Conservation (phyloP, 2,113 vertebrate species). For the Thalassoma bifasciatum region DNA sequence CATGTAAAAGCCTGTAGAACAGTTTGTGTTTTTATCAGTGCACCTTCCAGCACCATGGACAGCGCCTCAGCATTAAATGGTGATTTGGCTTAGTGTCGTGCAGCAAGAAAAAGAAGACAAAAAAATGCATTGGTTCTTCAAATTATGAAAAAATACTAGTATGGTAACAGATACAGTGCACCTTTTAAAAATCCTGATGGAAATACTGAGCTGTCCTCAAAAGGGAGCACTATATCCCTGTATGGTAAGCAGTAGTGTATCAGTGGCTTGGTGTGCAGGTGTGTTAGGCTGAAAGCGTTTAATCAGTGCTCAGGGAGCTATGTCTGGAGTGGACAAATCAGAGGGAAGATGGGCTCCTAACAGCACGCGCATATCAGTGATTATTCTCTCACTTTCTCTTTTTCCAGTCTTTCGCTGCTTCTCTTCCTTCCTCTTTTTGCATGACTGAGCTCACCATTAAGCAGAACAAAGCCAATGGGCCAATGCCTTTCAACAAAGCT, state of each 20-base stretch:
- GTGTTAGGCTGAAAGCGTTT: slow-evolving; percentile 48
- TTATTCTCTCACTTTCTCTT: slow-evolving; percentile 43
- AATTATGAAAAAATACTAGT: too few relatives aligned
- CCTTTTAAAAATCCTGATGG: too few relatives aligned
- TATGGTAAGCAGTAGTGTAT: slow-evolving; percentile 9
- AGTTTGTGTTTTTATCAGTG: too few relatives aligned
- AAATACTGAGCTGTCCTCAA: slow-evolving; percentile 29
- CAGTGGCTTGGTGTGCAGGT: slow-evolving; percentile 51
- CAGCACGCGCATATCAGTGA: slow-evolving; percentile 69
- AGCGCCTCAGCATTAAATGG: too few relatives aligned
- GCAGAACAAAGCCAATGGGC: slow-evolving; percentile 43
- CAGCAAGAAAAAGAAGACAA: too few relatives aligned
- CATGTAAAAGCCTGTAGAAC: too few relatives aligned
- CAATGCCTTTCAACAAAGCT: not conserved
- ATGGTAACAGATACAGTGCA: too few relatives aligned
- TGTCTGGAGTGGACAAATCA: slow-evolving; percentile 69
- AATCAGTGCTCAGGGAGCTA: slow-evolving; percentile 59
- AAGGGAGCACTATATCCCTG: slow-evolving; percentile 44
- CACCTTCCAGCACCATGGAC: too few relatives aligned
- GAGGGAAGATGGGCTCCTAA: slow-evolving; percentile 51
- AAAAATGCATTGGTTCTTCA: too few relatives aligned
- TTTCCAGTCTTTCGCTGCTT: not conserved
- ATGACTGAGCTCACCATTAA: slow-evolving; percentile 45
- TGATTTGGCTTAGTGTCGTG: too few relatives aligned
- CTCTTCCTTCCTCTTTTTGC: slow-evolving; percentile 21